Evolutionary conservation across 2,888 invertebrate genomes (phyloP).

Genomic region (Acronicta aceris): DNA sequence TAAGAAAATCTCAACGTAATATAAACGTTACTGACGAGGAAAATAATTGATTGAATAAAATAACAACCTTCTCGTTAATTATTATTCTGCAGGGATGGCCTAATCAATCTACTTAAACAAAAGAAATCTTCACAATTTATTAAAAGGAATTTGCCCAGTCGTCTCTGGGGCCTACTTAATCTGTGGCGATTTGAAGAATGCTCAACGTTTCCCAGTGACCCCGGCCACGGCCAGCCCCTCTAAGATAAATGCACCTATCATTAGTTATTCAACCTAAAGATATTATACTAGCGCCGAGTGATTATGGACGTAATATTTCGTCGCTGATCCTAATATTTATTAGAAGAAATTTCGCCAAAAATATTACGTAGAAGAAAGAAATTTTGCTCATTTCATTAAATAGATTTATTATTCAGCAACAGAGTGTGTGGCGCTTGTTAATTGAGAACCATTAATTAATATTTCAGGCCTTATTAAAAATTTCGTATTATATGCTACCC

Average conservation of each 20-base stretch:
- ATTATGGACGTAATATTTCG: constrained; percentile 59
- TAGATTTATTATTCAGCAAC: constrained; percentile 32
- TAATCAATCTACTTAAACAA: constrained; percentile 34
- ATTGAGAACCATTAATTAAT: constrained; percentile 43
- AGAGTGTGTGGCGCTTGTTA: constrained; percentile 39
- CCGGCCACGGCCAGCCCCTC: constrained; percentile 39
- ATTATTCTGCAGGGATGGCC: constrained; percentile 15
- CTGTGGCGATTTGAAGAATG: constrained; percentile 51
- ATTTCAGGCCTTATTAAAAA: constrained; percentile 27
- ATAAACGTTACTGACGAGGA: constrained; percentile 6
- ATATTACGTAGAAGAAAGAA: constrained; percentile 40
- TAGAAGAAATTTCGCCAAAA: constrained; percentile 41
- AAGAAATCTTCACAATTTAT: constrained; percentile 42
- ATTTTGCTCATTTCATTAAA: constrained; percentile 49
- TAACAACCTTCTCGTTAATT: constrained; percentile 18
- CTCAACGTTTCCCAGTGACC: constrained; percentile 53
- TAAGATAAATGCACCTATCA: constrained; percentile 60
- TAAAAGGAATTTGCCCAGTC: constrained; percentile 40
- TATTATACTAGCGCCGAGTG: constrained; percentile 56
- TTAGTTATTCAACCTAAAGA: constrained; percentile 57
- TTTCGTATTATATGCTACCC: constrained; percentile 10
- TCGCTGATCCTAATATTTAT: constrained; percentile 54
- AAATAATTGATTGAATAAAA: constrained; percentile 12
- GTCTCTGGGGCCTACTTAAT: constrained; percentile 33
- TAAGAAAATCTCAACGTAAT: neutral